A percentile compares a stretch with the other conserved stretches of the same genome.
Conservation (phyloP, 2,113 vertebrate species). For the Dasypus novemcinctus region DNA sequence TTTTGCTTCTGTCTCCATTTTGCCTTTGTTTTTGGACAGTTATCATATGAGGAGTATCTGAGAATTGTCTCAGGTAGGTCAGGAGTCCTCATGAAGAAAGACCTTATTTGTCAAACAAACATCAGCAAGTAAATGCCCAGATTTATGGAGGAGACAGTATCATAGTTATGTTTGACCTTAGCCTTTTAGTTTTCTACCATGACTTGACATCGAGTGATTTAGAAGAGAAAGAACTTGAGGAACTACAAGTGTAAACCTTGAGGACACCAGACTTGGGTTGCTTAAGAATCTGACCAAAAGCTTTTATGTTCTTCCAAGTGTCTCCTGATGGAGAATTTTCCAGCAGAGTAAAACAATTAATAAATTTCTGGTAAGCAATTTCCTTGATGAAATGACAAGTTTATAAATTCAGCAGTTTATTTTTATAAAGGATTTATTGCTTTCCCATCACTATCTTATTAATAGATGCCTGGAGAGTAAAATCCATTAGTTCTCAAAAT, state of each 20-base stretch:
- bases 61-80: conserved; percentile 53
- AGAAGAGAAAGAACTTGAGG: not conserved
- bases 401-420: conserved; percentile 62
- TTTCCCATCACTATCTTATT: conserved; percentile 48
- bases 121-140: not conserved
- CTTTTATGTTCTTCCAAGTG: conserved; percentile 11
- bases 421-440: not conserved
- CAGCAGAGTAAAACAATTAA: conserved; percentile 62
- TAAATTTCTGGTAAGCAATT: conserved; percentile 61
- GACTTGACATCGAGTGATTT: conserved; percentile 6
- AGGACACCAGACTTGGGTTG: not conserved
- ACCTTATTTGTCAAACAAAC: conserved; percentile 32
- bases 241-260: not conserved
- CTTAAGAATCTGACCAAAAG: conserved; percentile 36
- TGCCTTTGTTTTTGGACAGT: conserved; percentile 60
- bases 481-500: conserved; percentile 49
- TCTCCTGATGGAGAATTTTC: conserved; percentile 58
- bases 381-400: conserved; percentile 68
- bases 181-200: not conserved
- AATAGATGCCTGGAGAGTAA: conserved; percentile 51
- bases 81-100: conserved; percentile 40
- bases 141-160: conserved; percentile 6
- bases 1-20: conserved; percentile 68
- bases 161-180: not conserved
- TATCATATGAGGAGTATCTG: conserved; percentile 38